These are phyloP conservation scores for Ctenosaura bakeri DNA, from an alignment of 2,797 vertebrate genomes.

Conservation along the genomic window DNA sequence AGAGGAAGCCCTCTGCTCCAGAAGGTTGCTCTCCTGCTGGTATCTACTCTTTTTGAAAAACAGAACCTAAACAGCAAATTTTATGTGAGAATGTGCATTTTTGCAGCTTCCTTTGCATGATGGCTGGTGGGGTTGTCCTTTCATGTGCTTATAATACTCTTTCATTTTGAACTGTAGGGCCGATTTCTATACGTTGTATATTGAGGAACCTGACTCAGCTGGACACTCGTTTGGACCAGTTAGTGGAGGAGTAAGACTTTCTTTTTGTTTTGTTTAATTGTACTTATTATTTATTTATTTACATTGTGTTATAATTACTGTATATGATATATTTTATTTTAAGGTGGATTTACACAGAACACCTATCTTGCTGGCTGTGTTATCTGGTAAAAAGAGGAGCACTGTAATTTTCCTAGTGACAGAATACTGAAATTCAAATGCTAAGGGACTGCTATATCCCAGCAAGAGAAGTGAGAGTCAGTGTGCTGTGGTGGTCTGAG, in stretches of 20 bases:
- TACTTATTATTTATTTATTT: background rate
- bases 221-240: conserved; percentile 89
- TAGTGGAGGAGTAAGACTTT: conserved; percentile 85
- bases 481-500: too few relatives aligned
- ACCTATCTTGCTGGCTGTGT: too few relatives aligned
- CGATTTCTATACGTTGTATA: conserved; percentile 91
- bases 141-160: background rate
- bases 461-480: background rate
- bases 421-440: background rate
- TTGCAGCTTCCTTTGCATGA: background rate
- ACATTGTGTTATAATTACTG: background rate
- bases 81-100: background rate
- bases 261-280: background rate
- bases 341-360: too few relatives aligned
- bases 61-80: background rate
- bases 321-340: background rate
- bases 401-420: background rate
- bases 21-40: background rate
- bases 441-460: background rate
- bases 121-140: background rate
- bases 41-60: background rate
- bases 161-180: conserved; percentile 82
- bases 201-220: conserved; percentile 91
- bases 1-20: background rate
- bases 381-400: background rate